These are phyloP conservation scores for Melanophora roralis DNA, from an alignment of 2,888 invertebrate genomes.

Conservation along the genomic window DNA sequence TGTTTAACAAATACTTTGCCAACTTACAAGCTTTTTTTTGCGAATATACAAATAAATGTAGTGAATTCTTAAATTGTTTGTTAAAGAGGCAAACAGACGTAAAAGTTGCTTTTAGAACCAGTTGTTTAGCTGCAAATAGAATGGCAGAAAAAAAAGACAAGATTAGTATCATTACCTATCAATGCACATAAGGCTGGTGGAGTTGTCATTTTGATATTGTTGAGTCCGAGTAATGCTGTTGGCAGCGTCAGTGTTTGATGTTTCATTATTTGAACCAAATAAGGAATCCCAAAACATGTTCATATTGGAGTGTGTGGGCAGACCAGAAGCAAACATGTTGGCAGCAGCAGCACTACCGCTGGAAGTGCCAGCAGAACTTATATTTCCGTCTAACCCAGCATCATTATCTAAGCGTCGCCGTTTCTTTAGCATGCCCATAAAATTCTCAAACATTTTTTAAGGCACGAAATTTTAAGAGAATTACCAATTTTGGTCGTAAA, in stretches of 20 bases:
- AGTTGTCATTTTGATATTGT: conserved; percentile 12
- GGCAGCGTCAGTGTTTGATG: conserved; percentile 34
- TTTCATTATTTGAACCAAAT: conserved; percentile 45
- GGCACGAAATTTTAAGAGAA: background rate
- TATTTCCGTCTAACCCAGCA: background rate
- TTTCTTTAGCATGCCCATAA: conserved; percentile 72
- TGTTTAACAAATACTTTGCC: background rate
- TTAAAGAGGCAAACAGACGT: background rate
- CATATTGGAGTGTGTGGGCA: conserved; percentile 47
- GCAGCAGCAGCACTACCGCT: conserved; percentile 48
- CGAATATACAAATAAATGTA: conserved; percentile 1
- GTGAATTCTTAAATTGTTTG: background rate
- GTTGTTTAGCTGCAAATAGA: conserved; percentile 46
- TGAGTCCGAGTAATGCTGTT: conserved; percentile 6
- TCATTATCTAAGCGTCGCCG: conserved; percentile 71
- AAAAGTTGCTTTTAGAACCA: conserved; percentile 23
- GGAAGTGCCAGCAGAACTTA: conserved; percentile 9
- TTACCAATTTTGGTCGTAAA: background rate
- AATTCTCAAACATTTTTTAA: conserved; percentile 70
- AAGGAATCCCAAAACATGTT: conserved; percentile 56
- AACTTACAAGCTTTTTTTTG: background rate
- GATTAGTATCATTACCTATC: conserved; percentile 46
- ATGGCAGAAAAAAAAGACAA: conserved; percentile 19
- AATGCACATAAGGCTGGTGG: conserved; percentile 27
- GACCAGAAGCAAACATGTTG: conserved; percentile 46